Conservation (phyloP, 2,888 invertebrate genomes). For the Ophion slaviceki region DNA sequence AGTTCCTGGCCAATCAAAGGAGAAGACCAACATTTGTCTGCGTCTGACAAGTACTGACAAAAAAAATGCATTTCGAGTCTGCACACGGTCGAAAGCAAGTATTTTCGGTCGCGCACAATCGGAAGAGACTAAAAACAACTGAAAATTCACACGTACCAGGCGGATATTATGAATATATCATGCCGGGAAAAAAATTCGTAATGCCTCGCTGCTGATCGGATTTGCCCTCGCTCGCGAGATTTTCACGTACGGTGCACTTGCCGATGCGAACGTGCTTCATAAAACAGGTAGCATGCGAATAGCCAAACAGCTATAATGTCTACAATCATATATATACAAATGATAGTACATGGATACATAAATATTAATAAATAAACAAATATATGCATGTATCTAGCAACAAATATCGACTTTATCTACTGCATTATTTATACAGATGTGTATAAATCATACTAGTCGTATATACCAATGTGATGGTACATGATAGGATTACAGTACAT, state of each 20-base stretch:
- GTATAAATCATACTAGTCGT: not conserved
- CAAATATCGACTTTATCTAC: not conserved
- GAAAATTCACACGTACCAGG: not conserved
- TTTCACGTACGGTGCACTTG: slow-evolving; percentile 56
- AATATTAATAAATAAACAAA: not conserved
- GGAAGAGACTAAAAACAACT: not conserved
- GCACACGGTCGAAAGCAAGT: not conserved
- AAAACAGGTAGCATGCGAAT: slow-evolving; percentile 46
- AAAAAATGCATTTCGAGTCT: not conserved
- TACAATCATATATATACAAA: not conserved
- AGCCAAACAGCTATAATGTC: slow-evolving; percentile 17
- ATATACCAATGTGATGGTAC: not conserved
- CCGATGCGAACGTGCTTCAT: slow-evolving; percentile 54
- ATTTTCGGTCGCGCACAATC: not conserved
- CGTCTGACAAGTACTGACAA: not conserved
- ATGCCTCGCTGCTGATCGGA: slow-evolving; percentile 2
- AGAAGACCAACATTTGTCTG: not conserved
- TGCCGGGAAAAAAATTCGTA: not conserved
- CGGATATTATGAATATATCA: not conserved
- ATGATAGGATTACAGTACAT: not conserved
- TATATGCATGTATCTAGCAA: not conserved
- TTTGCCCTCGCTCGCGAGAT: slow-evolving; percentile 1
- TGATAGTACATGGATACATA: not conserved
- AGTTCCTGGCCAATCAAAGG: too few relatives aligned
- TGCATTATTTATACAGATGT: not conserved